Percentiles rank a stretch among this genome's conserved stretches.
These are phyloP conservation scores for Suncus etruscus DNA, from an alignment of 2,113 vertebrate species.

Conservation along the genomic window DNA sequence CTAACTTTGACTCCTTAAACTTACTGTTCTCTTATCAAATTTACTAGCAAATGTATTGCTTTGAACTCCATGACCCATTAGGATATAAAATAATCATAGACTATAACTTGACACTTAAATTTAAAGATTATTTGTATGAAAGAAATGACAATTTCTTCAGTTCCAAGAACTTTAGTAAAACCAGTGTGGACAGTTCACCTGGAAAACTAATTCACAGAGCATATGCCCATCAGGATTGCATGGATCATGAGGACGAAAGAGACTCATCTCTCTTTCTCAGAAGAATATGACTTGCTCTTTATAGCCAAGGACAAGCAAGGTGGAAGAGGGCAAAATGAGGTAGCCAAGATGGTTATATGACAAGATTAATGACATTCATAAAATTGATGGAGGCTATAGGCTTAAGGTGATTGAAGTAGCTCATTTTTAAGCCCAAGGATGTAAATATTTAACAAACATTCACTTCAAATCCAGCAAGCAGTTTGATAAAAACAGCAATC, in stretches of 20 bases:
- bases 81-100: constrained; percentile 35
- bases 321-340: background rate
- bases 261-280: background rate
- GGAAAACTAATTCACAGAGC: background rate
- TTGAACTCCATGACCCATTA: background rate
- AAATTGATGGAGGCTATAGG: constrained; percentile 61
- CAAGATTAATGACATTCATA: constrained; percentile 66
- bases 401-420: constrained; percentile 23
- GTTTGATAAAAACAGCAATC: background rate
- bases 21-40: constrained; percentile 19
- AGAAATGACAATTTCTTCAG: background rate
- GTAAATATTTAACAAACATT: constrained; percentile 55
- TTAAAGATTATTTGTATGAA: background rate
- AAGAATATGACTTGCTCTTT: background rate
- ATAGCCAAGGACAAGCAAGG: constrained; percentile 49
- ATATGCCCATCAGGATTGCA: background rate
- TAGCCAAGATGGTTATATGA: constrained; percentile 52
- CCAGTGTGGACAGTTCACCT: background rate
- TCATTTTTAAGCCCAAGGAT: background rate
- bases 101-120: background rate
- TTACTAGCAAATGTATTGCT: background rate
- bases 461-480: background rate
- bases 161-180: background rate
- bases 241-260: background rate
- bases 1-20: background rate